phyloP scores from a whole-genome alignment of 1,140 invertebrate genomes.

The Nasonia longicornis region DNA sequence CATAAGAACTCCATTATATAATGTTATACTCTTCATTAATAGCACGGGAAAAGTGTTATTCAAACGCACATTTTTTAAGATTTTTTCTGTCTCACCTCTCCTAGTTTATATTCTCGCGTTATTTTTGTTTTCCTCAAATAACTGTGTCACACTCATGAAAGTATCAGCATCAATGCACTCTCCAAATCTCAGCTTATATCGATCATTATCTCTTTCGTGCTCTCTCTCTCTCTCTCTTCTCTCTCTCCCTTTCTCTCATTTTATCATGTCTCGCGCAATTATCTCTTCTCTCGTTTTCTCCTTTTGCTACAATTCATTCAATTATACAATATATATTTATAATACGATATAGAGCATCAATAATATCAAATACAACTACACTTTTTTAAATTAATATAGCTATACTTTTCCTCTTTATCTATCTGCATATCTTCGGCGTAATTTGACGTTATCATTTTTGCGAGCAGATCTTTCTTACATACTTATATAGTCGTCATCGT shows the following conservation, averaged over 20 bases:
- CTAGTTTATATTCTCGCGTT: not conserved
- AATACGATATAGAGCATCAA: slow-evolving; percentile 42
- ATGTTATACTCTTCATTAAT: not conserved
- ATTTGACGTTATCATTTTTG: slow-evolving; percentile 15
- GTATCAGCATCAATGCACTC: slow-evolving; percentile 43
- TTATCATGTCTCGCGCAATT: not conserved
- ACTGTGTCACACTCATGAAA: slow-evolving; percentile 47
- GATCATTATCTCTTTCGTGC: slow-evolving; percentile 4
- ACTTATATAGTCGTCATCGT: not conserved
- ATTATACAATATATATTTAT: slow-evolving; percentile 26
- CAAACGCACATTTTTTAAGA: slow-evolving; percentile 36
- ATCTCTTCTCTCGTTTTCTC: slow-evolving; percentile 34
- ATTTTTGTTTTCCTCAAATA: slow-evolving; percentile 29
- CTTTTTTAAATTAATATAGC: slow-evolving; percentile 33
- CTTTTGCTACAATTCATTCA: slow-evolving; percentile 41
- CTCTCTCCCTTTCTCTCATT: slow-evolving; percentile 9
- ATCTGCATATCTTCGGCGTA: slow-evolving; percentile 14
- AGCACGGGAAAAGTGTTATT: slow-evolving; percentile 30
- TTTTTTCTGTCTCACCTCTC: slow-evolving; percentile 14
- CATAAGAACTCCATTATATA: slow-evolving; percentile 1
- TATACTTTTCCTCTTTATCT: slow-evolving; percentile 28
- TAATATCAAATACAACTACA: slow-evolving; percentile 47
- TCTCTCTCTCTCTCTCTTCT: slow-evolving; percentile 6
- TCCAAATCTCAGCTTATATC: slow-evolving; percentile 1
- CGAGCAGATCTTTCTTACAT: slow-evolving; percentile 1